A percentile compares a stretch with the other conserved stretches of the same genome.
These are phyloP conservation scores for Venustaconcha ellipsiformis DNA, from an alignment of 1,140 invertebrate genomes.

Conservation along the genomic window DNA sequence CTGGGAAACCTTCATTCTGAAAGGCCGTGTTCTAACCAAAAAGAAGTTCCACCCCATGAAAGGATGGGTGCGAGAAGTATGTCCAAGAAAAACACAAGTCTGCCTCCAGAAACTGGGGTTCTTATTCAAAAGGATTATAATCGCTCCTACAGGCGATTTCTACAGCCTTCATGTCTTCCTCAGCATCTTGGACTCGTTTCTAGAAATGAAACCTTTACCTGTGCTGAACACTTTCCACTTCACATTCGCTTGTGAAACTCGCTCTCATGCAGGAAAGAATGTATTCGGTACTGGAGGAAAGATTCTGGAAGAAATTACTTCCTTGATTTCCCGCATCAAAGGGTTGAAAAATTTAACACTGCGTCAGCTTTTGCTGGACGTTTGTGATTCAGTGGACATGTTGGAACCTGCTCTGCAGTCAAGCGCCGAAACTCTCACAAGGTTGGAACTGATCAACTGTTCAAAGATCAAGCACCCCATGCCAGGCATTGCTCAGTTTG, in stretches of 20 bases:
- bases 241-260: slow-evolving; percentile 81
- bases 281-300: slow-evolving; percentile 78
- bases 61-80: slow-evolving; percentile 73
- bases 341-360: slow-evolving; percentile 78
- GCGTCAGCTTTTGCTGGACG: slow-evolving; percentile 82
- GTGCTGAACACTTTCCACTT: slow-evolving; percentile 73
- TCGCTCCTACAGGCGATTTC: slow-evolving; percentile 83
- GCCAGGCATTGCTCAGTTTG: slow-evolving; percentile 81
- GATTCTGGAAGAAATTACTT: slow-evolving; percentile 52
- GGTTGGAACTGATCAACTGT: slow-evolving; percentile 80
- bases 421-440: slow-evolving; percentile 76
- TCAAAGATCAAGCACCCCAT: slow-evolving; percentile 80
- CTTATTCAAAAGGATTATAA: slow-evolving; percentile 77
- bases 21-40: slow-evolving; percentile 80
- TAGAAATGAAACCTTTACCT: slow-evolving; percentile 49
- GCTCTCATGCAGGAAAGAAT: slow-evolving; percentile 70
- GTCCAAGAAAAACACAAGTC: slow-evolving; percentile 65
- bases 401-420: slow-evolving; percentile 77
- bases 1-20: slow-evolving; percentile 76
- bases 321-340: slow-evolving; percentile 77
- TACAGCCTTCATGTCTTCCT: slow-evolving; percentile 81
- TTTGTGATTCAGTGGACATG: slow-evolving; percentile 70
- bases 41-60: slow-evolving; percentile 85
- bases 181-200: slow-evolving; percentile 72
- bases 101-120: slow-evolving; percentile 80